Percentiles rank a stretch among this genome's conserved stretches.
Evolutionary conservation across 2,888 invertebrate species (phyloP).

Genomic region (Crematogaster levior): DNA sequence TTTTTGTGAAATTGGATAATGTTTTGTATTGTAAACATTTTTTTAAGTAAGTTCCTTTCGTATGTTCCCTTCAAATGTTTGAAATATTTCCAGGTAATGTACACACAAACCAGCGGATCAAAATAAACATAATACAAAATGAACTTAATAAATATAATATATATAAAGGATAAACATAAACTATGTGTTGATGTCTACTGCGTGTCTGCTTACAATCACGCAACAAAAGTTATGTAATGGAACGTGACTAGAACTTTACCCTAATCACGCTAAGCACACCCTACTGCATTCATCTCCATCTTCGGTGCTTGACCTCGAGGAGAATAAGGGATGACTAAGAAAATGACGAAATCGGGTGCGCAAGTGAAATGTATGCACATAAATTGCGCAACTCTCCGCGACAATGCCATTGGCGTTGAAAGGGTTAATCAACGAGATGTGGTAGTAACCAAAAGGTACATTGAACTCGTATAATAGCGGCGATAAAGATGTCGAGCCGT

Average conservation of each 20-base stretch:
- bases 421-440: slow-evolving; percentile 46
- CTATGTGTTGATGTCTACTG: slow-evolving; percentile 2
- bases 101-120: background rate
- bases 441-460: slow-evolving; percentile 25
- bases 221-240: slow-evolving; percentile 11
- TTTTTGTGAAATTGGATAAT: background rate
- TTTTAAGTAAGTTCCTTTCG: background rate
- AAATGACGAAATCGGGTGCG: slow-evolving; percentile 38
- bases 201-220: slow-evolving; percentile 2
- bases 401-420: slow-evolving; percentile 41
- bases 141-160: background rate
- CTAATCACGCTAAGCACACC: slow-evolving; percentile 23
- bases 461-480: slow-evolving; percentile 30
- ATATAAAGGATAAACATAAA: slow-evolving; percentile 6
- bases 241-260: slow-evolving; percentile 8
- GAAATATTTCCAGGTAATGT: background rate
- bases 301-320: slow-evolving; percentile 14
- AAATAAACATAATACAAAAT: background rate
- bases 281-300: slow-evolving; percentile 10
- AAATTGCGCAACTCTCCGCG: slow-evolving; percentile 50
- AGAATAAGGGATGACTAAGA: slow-evolving; percentile 48
- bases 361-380: slow-evolving; percentile 54
- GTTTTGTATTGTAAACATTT: background rate
- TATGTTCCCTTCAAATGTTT: background rate
- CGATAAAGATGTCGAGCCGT: slow-evolving; percentile 44